Evolutionary conservation across 2,797 vertebrate genomes (phyloP), one percentile per base, ranked within the genome.

Genomic region (Artibeus lituratus): DNA sequence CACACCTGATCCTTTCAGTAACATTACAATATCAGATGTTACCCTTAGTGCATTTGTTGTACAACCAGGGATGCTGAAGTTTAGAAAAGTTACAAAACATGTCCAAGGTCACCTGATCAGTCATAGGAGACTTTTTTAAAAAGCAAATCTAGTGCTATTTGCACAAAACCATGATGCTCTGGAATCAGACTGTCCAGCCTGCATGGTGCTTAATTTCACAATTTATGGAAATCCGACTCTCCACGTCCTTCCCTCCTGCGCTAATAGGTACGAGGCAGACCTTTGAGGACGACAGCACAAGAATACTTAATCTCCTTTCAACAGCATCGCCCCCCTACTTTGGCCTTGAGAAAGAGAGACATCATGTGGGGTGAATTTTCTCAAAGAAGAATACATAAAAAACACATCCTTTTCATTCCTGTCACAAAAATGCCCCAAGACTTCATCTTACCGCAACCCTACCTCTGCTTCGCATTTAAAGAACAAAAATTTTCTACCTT

Each of bases 401-500:
- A 37, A 73, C 2, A 37, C 1, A 2, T 51, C 67, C 57, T 88
- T 88, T 29, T 39, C n/a, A 35, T 62, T 90, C 53, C 72, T 24
- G 7, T 22, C 74, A 49, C 53, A 77, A 76, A 72, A 85, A 70
- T 62, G 53, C 16, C 70, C 39, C 22, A 42, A 44, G 57, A 72
- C 26, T 65, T 26, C 15, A n/a, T 73, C 53, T 90, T 5, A 35
- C 65, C 42, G 7, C 44, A 47, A 62, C 15, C 42, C 35, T 53
- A 80, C 39, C 39, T 37, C 62, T n/a, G 49, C 14, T 78, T 87
- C 81, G 29, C 49, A 92, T 65, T 91, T 84, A 92, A 91, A 94
- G 82, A 53, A 86, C 8, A 80, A 42, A 73, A 47, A 53, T 49
- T 26, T n/a, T 35, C 16, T 44, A 65, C 39, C 44, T 74, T 91